phyloP scores from a whole-genome alignment of 1,140 invertebrate genomes.

The Nebria ingens region DNA sequence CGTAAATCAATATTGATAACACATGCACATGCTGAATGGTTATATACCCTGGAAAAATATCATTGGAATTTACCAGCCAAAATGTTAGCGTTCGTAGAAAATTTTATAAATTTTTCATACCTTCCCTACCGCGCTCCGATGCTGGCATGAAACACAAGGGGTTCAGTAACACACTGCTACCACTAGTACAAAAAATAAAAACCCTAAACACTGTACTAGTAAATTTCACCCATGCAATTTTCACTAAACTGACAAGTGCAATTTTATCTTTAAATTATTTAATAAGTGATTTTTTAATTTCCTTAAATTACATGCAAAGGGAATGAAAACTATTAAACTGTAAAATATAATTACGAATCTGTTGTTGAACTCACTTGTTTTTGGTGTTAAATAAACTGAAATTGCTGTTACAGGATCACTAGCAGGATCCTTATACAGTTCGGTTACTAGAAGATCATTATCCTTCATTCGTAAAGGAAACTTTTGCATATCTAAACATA shows the following conservation, averaged over 20 bases:
- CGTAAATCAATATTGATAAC: not conserved
- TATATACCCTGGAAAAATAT: not conserved
- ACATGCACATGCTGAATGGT: no score
- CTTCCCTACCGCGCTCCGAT: conserved; percentile 43
- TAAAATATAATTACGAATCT: no score
- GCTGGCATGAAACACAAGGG: conserved; percentile 42
- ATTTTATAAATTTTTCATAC: conserved; percentile 27
- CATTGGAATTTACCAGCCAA: not conserved
- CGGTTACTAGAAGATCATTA: conserved; percentile 94
- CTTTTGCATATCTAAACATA: conserved; percentile 91
- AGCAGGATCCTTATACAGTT: conserved; percentile 89
- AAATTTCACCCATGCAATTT: no score
- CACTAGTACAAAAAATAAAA: not conserved
- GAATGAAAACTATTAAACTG: no score
- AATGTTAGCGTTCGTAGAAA: not conserved
- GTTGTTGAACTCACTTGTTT: conserved; percentile 74
- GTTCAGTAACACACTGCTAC: conserved; percentile 6
- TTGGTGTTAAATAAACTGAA: conserved; percentile 94
- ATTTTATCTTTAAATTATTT: no score
- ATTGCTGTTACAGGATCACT: conserved; percentile 96
- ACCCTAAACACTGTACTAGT: not conserved
- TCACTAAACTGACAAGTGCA: no score
- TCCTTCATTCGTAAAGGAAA: conserved; percentile 98
- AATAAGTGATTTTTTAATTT: no score
- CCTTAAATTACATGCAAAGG: no score